phyloP scores from a whole-genome alignment of 92 coral and sea anemone genomes.

The Galaxea fascicularis region DNA sequence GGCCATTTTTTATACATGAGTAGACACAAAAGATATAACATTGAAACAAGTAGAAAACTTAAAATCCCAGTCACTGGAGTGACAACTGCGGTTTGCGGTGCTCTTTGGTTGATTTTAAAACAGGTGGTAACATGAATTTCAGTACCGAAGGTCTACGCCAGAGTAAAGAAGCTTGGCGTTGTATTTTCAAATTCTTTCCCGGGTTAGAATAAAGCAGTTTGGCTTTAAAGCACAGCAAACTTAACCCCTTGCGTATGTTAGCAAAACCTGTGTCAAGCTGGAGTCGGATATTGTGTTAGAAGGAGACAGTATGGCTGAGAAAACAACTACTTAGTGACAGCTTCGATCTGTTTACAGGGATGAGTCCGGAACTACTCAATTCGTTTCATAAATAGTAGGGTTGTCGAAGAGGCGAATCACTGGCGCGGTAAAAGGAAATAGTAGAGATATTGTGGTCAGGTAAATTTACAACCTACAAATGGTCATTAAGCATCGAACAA shows the following conservation, averaged over 20 bases:
- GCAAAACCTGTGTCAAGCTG: conserved; percentile 22
- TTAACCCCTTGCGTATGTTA: neutral
- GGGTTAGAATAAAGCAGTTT: neutral
- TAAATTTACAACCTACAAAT: conserved; percentile 13
- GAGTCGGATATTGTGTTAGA: conserved; percentile 10
- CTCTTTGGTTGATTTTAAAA: neutral
- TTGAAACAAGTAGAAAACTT: neutral
- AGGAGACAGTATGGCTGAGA: conserved; percentile 39
- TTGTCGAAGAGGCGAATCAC: conserved; percentile 2
- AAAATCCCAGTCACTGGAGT: neutral
- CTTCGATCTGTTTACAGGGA: conserved; percentile 6
- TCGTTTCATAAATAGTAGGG: neutral
- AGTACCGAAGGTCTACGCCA: neutral
- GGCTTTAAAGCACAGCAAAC: neutral
- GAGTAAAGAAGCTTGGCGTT: neutral
- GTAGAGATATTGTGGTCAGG: conserved; percentile 28
- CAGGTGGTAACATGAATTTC: neutral
- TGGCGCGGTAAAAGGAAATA: conserved; percentile 32
- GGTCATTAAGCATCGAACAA: neutral
- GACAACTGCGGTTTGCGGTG: neutral
- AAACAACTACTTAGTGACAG: conserved; percentile 23
- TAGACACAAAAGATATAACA: neutral
- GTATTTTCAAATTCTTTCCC: neutral
- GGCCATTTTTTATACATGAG: neutral
- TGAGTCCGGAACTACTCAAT: conserved; percentile 21